Evolutionary conservation across 2,113 vertebrate genomes (phyloP).

Genomic region (Oryzias curvinotus): DNA sequence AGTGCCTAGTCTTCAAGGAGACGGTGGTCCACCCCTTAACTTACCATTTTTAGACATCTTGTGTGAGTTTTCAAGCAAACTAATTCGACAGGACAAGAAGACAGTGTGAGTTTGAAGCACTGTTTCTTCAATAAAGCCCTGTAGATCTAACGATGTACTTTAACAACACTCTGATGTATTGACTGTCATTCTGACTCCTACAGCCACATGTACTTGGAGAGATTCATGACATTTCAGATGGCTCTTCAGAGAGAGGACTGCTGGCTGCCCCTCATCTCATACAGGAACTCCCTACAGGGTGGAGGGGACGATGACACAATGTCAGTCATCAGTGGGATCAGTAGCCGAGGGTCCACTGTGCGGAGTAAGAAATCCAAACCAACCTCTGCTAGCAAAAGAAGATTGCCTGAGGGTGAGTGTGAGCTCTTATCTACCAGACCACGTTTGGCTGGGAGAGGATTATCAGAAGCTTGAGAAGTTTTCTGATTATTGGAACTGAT

Average conservation of each 20-base stretch:
- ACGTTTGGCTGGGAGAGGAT: too few species aligned
- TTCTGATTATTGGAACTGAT: too few species aligned
- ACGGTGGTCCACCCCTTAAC: constrained; percentile 90
- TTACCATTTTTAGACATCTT: constrained; percentile 94
- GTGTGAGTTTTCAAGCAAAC: constrained; percentile 96
- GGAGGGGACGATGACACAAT: constrained; percentile 94
- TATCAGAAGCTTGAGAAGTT: too few species aligned
- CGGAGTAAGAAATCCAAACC: constrained; percentile 92
- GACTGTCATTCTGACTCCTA: constrained; percentile 10
- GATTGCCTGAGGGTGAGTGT: constrained; percentile 86
- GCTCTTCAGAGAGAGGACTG: constrained; percentile 95
- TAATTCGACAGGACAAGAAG: constrained; percentile 95
- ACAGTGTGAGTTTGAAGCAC: constrained; percentile 87
- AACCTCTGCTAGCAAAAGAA: constrained; percentile 87
- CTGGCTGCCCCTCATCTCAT: constrained; percentile 97
- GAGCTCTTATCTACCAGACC: too few species aligned
- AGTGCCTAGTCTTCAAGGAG: constrained; percentile 93
- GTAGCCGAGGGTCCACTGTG: constrained; percentile 87
- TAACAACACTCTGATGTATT: constrained; percentile 11
- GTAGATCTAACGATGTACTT: neutral
- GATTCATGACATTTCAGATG: constrained; percentile 99
- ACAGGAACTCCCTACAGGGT: constrained; percentile 92
- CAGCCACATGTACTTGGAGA: constrained; percentile 96
- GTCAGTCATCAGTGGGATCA: constrained; percentile 95
- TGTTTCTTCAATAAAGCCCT: neutral